These are phyloP conservation scores for Noctilio leporinus DNA, from an alignment of 2,113 vertebrate species.

Conservation along the genomic window DNA sequence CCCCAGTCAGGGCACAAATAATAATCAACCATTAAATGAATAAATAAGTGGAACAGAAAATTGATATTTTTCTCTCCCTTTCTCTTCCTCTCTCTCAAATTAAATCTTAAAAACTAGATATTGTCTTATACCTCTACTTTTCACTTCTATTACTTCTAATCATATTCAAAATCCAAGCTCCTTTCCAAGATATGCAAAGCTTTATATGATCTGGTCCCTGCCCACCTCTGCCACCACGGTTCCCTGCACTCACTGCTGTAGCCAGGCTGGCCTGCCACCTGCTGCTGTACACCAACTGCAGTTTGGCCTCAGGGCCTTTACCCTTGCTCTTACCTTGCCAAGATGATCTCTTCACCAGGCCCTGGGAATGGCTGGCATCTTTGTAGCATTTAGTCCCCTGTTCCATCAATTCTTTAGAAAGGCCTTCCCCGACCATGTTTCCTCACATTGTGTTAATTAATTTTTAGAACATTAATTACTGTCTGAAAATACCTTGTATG, in stretches of 20 bases:
- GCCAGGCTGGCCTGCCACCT: background rate
- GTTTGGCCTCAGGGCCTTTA: background rate
- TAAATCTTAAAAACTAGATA: background rate
- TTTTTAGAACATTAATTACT: background rate
- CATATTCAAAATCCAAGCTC: background rate
- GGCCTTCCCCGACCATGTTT: background rate
- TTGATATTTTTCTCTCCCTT: no score
- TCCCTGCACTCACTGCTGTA: no score
- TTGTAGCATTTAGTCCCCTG: background rate
- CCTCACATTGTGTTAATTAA: background rate
- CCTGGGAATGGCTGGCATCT: background rate
- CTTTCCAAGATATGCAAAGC: background rate
- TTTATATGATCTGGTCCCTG: background rate
- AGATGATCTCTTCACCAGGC: background rate
- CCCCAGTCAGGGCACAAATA: no score
- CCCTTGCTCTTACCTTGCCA: background rate
- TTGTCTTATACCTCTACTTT: background rate
- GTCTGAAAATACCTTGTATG: background rate
- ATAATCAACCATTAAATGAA: no score
- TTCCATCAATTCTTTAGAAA: background rate
- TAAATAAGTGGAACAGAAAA: no score
- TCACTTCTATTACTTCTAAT: background rate
- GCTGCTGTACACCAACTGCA: background rate
- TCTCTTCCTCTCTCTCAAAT: no score
- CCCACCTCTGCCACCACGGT: accelerated